Evolutionary conservation across 2,113 vertebrate species (phyloP), one percentile per base, ranked within the genome.

Genomic region (Colius striatus): DNA sequence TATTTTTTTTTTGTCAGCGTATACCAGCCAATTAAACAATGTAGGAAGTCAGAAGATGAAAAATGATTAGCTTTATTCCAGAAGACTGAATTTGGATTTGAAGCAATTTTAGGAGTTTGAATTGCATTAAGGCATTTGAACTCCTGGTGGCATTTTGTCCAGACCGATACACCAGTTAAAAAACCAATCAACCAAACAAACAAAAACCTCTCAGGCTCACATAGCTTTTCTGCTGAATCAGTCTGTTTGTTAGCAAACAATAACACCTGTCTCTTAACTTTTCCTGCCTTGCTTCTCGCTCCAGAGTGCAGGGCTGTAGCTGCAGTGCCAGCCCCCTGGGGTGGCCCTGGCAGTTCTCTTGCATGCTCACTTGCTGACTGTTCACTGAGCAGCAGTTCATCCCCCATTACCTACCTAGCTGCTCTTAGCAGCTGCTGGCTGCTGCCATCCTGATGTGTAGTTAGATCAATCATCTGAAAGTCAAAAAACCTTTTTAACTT

Each of bases 321-420:
- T 41, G 38, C 38, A 41, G 38, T 41, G 38, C 38, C 38, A 41
- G 38, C 38, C 38, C 38, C 38, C 38, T 41, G 38, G 50, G 30
- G 8, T 13, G 29, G 47, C 36, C 36, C 34, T 27, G 5, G 32
- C 5, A 4, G 2, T n/a, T 10, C 22, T 25, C 11, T 8, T 9
- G 1, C 13, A 4, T 5, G 2, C 27, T 23, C 12, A 1, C 18
- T 50, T 16, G 32, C 18, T 6, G 51, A 41, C 38, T 53, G 51
- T 12, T 13, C 8, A 14, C 25, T 3, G 18, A 16, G 58, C 51
- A 36, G 66, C 43, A 11, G 1, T 11, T 41, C 11, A 2, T 41
- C 47, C 38, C 68, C 36, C 41, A 4, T 4, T 13, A 47, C 23
- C 11, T 13, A 4, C 14, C 27, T 16, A 30, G 20, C 60, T 68